phyloP scores from a whole-genome alignment of 2,113 vertebrate genomes.

The Antigone vipio region DNA sequence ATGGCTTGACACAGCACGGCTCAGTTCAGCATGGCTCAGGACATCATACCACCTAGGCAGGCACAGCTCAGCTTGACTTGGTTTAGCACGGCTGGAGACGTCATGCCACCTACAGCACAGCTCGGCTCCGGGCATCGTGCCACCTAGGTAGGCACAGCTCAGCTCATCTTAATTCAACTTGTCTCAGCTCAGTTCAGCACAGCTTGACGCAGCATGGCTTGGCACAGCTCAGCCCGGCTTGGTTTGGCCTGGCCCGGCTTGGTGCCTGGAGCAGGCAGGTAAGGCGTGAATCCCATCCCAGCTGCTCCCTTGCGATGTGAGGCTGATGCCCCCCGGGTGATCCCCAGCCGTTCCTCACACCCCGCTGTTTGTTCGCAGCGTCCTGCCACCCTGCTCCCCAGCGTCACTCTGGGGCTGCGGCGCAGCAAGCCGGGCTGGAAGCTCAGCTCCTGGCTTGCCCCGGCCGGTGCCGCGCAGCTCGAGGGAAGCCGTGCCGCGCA shows the following conservation, averaged over 20 bases:
- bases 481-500: neutral
- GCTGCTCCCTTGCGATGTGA: too few species aligned
- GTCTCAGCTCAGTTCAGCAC: neutral
- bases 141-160: neutral
- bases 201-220: neutral
- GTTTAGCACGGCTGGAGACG: neutral
- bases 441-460: neutral
- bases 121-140: fast-evolving
- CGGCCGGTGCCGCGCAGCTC: fast-evolving
- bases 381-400: neutral
- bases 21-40: neutral
- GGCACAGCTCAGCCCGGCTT: neutral
- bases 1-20: neutral
- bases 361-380: neutral
- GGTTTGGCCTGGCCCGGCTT: fast-evolving
- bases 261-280: neutral
- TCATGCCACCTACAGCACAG: neutral
- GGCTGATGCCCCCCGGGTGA: neutral
- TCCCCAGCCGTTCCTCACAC: neutral
- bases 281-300: neutral
- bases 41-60: too few species aligned
- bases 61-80: neutral
- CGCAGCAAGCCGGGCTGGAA: fast-evolving
- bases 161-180: neutral
- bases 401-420: neutral